phyloP scores from a whole-genome alignment of 2,113 vertebrate genomes.

The Notothenia coriiceps region DNA sequence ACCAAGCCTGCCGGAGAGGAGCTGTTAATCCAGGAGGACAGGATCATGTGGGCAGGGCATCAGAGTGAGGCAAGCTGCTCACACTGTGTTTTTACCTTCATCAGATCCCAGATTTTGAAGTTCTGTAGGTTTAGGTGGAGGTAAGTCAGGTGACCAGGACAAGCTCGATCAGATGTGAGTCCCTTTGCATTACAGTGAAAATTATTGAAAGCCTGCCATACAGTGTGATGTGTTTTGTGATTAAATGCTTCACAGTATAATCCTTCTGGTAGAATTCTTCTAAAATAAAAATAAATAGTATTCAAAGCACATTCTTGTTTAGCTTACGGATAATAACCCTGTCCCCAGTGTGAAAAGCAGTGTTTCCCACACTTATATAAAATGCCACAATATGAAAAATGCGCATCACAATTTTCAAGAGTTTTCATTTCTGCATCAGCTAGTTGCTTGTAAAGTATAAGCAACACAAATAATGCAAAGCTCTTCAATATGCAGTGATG shows the following conservation, averaged over 20 bases:
- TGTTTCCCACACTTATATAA: background rate
- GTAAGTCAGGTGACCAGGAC: slow-evolving; percentile 69
- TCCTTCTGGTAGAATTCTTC: background rate
- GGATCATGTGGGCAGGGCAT: slow-evolving; percentile 78
- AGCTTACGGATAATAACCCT: background rate
- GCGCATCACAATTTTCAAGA: background rate
- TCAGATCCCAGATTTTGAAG: slow-evolving; percentile 83
- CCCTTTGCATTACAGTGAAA: slow-evolving; percentile 9
- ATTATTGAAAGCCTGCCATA: background rate
- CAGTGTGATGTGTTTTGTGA: background rate
- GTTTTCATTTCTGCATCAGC: background rate
- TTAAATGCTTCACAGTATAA: background rate
- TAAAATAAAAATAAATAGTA: background rate
- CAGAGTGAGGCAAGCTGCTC: slow-evolving; percentile 84
- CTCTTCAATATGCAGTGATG: background rate
- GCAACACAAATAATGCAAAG: background rate
- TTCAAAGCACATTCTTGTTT: too few species aligned
- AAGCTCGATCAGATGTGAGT: slow-evolving; percentile 25
- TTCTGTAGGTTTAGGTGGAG: slow-evolving; percentile 82
- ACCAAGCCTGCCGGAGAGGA: slow-evolving; percentile 76
- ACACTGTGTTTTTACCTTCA: slow-evolving; percentile 83
- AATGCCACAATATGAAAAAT: background rate
- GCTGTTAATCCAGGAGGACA: slow-evolving; percentile 79
- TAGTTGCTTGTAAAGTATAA: background rate
- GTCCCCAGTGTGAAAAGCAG: background rate